Conservation (phyloP, 53 echinoderm and acorn worm species). For the Henricia sp. region DNA sequence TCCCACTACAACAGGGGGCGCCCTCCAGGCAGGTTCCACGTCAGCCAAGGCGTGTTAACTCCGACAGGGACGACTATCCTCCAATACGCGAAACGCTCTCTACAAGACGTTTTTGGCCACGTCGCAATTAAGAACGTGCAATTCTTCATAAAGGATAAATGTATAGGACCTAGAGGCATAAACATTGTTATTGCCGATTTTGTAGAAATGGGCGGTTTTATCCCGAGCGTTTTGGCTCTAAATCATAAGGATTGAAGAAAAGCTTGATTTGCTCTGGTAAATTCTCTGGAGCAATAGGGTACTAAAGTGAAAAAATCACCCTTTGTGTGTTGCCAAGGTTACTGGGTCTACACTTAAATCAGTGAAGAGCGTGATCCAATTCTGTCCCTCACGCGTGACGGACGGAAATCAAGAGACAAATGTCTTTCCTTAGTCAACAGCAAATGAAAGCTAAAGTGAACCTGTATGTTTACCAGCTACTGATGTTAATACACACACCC, state of each 20-base stretch:
- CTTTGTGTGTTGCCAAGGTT: too few species aligned
- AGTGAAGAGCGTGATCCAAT: too few species aligned
- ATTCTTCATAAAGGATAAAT: conserved; percentile 80
- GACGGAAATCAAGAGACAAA: too few species aligned
- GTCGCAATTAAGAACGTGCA: conserved; percentile 72
- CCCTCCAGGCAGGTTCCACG: conserved; percentile 68
- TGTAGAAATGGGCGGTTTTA: conserved; percentile 80
- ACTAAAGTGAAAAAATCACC: too few species aligned
- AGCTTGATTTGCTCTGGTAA: neutral
- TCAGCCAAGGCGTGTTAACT: conserved; percentile 89
- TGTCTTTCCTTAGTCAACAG: too few species aligned
- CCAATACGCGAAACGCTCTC: conserved; percentile 59
- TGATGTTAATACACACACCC: too few species aligned
- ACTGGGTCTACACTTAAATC: too few species aligned
- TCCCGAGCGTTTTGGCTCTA: conserved; percentile 74
- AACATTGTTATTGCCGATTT: conserved; percentile 97
- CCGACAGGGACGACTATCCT: conserved; percentile 87
- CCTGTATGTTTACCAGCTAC: too few species aligned
- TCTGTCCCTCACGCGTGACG: too few species aligned
- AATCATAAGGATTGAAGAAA: conserved; percentile 51
- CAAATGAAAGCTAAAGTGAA: too few species aligned
- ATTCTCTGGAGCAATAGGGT: too few species aligned
- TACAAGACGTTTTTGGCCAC: conserved; percentile 67
- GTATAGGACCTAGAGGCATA: conserved; percentile 68
- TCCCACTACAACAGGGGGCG: conserved; percentile 80